A percentile compares a stretch with the other conserved stretches of the same genome.
These are phyloP conservation scores for Chloromyia formosa DNA, from an alignment of 2,888 invertebrate species.

Conservation along the genomic window DNA sequence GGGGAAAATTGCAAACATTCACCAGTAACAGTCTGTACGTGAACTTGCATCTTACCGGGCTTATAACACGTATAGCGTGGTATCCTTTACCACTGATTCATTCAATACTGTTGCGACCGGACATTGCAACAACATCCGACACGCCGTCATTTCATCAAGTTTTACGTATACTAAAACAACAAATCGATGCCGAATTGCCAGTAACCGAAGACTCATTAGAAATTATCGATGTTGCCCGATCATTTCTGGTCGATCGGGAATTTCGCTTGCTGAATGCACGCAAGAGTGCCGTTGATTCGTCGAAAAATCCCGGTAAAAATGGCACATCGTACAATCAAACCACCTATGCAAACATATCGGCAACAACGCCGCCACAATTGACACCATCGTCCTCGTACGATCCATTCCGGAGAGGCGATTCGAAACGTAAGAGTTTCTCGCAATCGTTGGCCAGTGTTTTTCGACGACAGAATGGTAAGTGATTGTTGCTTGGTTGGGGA, in stretches of 20 bases:
- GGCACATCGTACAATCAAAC: slow-evolving; percentile 55
- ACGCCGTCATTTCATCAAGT: slow-evolving; percentile 93
- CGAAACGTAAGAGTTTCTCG: slow-evolving; percentile 79
- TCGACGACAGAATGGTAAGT: slow-evolving; percentile 67
- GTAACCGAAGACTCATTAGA: slow-evolving; percentile 67
- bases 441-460: slow-evolving; percentile 81
- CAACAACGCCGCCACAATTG: slow-evolving; percentile 60
- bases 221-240: slow-evolving; percentile 79
- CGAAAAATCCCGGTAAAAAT: slow-evolving; percentile 53
- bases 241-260: slow-evolving; percentile 82
- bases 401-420: slow-evolving; percentile 72
- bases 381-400: slow-evolving; percentile 64
- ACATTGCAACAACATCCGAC: slow-evolving; percentile 86
- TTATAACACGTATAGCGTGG: slow-evolving; percentile 84
- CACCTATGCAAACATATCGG: slow-evolving; percentile 59
- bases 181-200: slow-evolving; percentile 81
- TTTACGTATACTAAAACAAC: slow-evolving; percentile 81
- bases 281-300: slow-evolving; percentile 68
- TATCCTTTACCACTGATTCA: slow-evolving; percentile 90
- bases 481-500: background rate
- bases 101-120: slow-evolving; percentile 86
- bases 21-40: slow-evolving; percentile 84
- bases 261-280: slow-evolving; percentile 77
- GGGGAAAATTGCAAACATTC: slow-evolving; percentile 84
- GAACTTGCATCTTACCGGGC: slow-evolving; percentile 87